Evolutionary conservation across 2,113 vertebrate species (phyloP).

Genomic region (Myiopsitta monachus): DNA sequence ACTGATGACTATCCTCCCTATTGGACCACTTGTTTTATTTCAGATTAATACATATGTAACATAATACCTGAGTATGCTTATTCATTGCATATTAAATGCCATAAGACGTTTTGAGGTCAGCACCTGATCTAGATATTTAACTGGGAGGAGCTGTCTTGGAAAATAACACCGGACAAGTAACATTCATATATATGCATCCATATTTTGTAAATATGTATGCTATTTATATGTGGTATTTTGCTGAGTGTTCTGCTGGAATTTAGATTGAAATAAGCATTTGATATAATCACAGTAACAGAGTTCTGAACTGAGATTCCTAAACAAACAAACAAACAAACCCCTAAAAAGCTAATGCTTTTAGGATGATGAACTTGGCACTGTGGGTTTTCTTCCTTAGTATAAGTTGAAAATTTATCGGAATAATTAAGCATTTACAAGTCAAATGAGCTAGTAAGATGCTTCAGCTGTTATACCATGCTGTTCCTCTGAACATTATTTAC

Average conservation of each 20-base stretch:
- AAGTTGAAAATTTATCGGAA: neutral
- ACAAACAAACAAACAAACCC: neutral
- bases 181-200: neutral
- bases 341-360: neutral
- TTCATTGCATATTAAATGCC: neutral
- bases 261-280: neutral
- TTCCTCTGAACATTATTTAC: conserved; percentile 48
- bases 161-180: neutral
- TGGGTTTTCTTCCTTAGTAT: neutral
- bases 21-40: neutral
- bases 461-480: neutral
- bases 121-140: neutral
- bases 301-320: neutral
- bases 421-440: conserved; percentile 32
- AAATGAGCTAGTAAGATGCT: neutral
- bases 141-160: neutral
- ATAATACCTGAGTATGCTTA: neutral
- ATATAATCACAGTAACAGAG: neutral
- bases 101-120: neutral
- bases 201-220: neutral
- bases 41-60: neutral
- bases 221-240: neutral
- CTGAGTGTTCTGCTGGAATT: neutral
- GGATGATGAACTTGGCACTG: neutral
- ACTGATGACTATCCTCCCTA: neutral